Evolutionary conservation across 2,113 vertebrate genomes (phyloP).

Genomic region (Taxidea taxus): DNA sequence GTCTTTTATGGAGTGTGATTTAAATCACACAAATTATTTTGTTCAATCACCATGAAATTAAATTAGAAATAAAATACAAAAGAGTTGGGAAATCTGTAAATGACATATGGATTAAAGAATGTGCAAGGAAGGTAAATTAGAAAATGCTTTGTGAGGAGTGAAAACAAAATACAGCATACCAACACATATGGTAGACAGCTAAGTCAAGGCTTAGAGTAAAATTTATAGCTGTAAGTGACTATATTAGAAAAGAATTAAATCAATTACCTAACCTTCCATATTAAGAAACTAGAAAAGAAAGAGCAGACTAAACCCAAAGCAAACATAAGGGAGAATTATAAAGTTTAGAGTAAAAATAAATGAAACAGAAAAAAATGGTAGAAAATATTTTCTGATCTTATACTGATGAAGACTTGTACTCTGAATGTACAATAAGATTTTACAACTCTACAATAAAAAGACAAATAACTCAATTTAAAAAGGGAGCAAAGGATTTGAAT

Average conservation of each 20-base stretch:
- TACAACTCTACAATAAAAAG: neutral
- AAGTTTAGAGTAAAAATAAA: neutral
- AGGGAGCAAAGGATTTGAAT: neutral
- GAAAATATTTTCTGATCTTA: neutral
- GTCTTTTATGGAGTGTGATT: neutral
- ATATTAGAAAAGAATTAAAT: neutral
- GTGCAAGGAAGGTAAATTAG: neutral
- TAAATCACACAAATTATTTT: neutral
- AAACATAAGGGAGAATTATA: neutral
- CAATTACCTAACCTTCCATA: neutral
- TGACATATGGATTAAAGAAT: neutral
- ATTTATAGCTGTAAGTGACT: neutral
- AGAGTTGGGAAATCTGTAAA: neutral
- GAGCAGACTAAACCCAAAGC: neutral
- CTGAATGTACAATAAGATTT: neutral
- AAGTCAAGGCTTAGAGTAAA: neutral
- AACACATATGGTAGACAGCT: neutral
- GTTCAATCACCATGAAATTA: neutral
- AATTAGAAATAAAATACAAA: neutral
- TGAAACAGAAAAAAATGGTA: neutral
- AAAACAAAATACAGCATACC: neutral
- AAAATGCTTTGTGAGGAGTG: neutral
- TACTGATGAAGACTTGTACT: neutral
- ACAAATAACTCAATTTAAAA: neutral
- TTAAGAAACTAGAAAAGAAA: neutral